Percentiles rank a stretch among this genome's conserved stretches.
phyloP scores from a whole-genome alignment of 2,888 invertebrate species.

The Trichogramma evanescens region DNA sequence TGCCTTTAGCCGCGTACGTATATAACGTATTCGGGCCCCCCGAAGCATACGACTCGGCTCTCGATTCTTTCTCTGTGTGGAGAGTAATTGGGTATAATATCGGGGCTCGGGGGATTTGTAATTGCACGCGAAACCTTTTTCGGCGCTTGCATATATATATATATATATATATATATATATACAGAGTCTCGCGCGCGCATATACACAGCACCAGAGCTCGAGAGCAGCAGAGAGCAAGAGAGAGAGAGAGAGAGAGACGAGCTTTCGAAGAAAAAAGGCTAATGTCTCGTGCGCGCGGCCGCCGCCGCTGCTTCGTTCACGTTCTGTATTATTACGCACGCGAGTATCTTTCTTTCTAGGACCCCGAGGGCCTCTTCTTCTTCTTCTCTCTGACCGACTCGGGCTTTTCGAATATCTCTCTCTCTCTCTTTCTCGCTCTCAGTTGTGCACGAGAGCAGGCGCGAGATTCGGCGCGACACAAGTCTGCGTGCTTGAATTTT shows the following conservation, averaged over 20 bases:
- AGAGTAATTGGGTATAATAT: constrained; percentile 45
- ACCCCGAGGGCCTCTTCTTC: constrained; percentile 9
- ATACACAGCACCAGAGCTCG: constrained; percentile 1
- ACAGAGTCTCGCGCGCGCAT: background rate
- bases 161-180: background rate
- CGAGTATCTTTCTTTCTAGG: background rate
- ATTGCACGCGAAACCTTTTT: constrained; percentile 40
- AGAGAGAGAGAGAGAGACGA: constrained; percentile 21
- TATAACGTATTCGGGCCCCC: background rate
- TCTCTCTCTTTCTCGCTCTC: background rate
- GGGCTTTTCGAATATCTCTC: background rate
- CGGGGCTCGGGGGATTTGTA: constrained; percentile 40
- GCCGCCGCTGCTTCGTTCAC: background rate
- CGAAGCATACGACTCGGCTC: no score
- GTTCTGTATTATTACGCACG: constrained; percentile 35
- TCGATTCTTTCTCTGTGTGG: constrained; percentile 31
- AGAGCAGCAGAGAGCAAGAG: constrained; percentile 16
- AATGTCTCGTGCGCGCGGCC: constrained; percentile 36
- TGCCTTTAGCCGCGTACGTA: background rate
- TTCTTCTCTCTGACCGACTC: constrained; percentile 8
- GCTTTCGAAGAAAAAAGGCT: constrained; percentile 40
- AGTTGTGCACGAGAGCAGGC: constrained; percentile 9
- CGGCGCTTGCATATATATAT: constrained; percentile 17
- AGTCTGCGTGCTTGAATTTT: background rate
- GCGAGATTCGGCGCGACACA: constrained; percentile 18